Conservation (phyloP, 1,140 invertebrate species). For the Caenorhabditis inopinata region DNA sequence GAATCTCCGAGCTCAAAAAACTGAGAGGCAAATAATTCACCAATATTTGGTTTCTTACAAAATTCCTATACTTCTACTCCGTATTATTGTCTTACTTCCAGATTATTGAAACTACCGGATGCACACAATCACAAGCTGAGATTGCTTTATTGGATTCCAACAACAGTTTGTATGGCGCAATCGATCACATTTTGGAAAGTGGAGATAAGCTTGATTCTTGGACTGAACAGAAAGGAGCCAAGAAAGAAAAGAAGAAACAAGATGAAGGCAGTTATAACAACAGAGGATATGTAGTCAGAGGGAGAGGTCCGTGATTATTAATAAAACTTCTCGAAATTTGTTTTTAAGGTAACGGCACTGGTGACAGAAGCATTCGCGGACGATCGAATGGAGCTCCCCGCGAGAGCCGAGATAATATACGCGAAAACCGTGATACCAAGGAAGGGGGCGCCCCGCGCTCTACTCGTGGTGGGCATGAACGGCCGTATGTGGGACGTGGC, state of each 20-base stretch:
- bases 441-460: not conserved
- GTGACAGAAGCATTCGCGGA: conserved; percentile 27
- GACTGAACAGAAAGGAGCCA: conserved; percentile 44
- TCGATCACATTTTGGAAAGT: conserved; percentile 38
- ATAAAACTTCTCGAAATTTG: not conserved
- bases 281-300: not conserved
- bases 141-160: conserved; percentile 40
- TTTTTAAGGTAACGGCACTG: not conserved
- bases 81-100: not conserved
- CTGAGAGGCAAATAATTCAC: no score
- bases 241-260: conserved; percentile 42
- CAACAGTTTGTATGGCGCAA: conserved; percentile 30
- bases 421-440: not conserved
- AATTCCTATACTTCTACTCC: not conserved
- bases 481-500: not conserved
- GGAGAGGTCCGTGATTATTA: not conserved
- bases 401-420: not conserved
- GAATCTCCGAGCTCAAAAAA: no score
- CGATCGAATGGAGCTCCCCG: not conserved
- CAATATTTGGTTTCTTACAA: no score
- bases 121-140: conserved; percentile 40
- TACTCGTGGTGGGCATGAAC: not conserved
- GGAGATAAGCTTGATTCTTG: conserved; percentile 38
- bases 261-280: conserved; percentile 24
- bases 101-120: conserved; percentile 46